Base-by-base conservation (phyloP, 2,113 vertebrate genomes). In the Triplophysa tibetana region DNA sequence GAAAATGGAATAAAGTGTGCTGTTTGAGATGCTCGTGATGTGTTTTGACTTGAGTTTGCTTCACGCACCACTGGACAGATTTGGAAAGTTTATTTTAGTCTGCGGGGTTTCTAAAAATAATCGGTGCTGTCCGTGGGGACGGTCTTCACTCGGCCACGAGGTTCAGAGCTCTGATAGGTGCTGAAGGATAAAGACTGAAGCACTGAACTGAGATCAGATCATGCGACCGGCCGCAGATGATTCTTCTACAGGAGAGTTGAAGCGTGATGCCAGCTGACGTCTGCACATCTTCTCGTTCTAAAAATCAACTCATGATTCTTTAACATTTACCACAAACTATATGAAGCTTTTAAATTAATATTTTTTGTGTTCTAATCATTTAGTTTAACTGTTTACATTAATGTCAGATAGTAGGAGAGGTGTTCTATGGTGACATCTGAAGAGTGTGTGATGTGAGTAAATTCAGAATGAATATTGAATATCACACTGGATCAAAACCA, bases 21-120 rank as follows among this genome's bases (percentile, higher is more conserved):
- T 17, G 50, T 54, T 17, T 54, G 29, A 56, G 70, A 12, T 74
- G 41, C 19, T 74, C 19, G 0, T 75, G 41, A 63, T 75, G 72
- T 62, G 54, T 74, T 74, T 43, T 41, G 70, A 74, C 70, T 24
- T 26, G 13, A 33, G 45, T 75, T 75, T 43, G 56, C 38, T 75
- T 75, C 58, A 75, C 17, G 58, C 72, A 24, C 12, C 21, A 48
- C n/a, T 10, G 11, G 2, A 10, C 14, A 48, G 23, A 26, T 75
- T 60, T 61, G 14, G 24, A 12, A 21, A 62, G 72, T 23, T 75
- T 61, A 16, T 60, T 63, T 75, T 75, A 75, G 72, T 19, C 2
- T 2, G 13, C 11, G 38, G 8, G 58, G 72, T 24, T 75, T 26
- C 72, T 75, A 62, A 62, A 63, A 75, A 62, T 56, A 45, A 48